These are phyloP conservation scores for Tokudaia tokunoshimensis DNA, from an alignment of 2,797 vertebrate species.

Conservation along the genomic window DNA sequence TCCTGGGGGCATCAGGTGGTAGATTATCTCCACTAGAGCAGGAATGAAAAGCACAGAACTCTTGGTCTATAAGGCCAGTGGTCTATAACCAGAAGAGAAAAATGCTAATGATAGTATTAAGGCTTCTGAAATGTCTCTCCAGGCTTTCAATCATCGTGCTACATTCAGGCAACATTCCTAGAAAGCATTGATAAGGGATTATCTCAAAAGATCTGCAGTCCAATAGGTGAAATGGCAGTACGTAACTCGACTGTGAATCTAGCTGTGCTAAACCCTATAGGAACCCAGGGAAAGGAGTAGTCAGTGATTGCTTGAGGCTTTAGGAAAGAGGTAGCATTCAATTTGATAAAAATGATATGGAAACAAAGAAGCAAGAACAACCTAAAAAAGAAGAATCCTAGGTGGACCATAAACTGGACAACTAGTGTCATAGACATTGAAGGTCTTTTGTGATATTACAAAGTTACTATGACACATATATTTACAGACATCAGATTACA, in stretches of 20 bases:
- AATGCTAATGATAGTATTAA: background rate
- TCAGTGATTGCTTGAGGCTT: background rate
- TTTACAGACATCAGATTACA: background rate
- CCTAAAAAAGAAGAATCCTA: background rate
- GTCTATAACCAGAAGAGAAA: slow-evolving; percentile 9
- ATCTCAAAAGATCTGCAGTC: slow-evolving; percentile 56
- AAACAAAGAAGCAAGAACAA: background rate
- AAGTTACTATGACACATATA: background rate
- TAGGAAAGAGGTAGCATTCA: background rate
- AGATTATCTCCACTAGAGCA: background rate
- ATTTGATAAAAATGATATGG: background rate
- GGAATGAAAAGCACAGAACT: background rate
- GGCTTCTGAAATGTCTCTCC: slow-evolving; percentile 12
- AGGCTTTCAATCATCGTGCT: background rate
- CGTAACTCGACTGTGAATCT: background rate
- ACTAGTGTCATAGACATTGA: background rate
- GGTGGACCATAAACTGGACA: background rate
- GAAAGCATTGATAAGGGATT: background rate
- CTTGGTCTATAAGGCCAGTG: background rate
- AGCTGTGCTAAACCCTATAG: background rate
- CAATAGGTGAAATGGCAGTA: background rate
- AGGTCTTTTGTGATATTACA: background rate
- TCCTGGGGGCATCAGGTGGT: background rate
- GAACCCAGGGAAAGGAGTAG: background rate
- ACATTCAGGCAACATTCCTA: background rate